A percentile compares a stretch with the other conserved stretches of the same genome.
Evolutionary conservation across 2,113 vertebrate genomes (phyloP).

Genomic region (Pongo pygmaeus): DNA sequence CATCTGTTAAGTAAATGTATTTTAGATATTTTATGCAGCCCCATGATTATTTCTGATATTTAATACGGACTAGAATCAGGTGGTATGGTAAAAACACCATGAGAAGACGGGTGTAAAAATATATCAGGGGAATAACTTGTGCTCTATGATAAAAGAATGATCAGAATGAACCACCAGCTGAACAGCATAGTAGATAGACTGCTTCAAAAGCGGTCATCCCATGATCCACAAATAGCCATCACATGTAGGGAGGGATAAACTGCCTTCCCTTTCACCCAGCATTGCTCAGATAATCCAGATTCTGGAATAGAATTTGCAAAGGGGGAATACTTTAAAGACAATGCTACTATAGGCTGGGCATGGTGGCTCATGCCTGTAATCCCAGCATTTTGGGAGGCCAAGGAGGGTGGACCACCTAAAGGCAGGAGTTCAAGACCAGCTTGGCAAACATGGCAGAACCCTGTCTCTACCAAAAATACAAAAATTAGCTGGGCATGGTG

Average conservation of each 20-base stretch:
- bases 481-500: too few relatives aligned
- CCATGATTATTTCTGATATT: neutral
- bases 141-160: slow-evolving; percentile 36
- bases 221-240: slow-evolving; percentile 41
- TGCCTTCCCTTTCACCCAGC: neutral
- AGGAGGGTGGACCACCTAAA: too few relatives aligned
- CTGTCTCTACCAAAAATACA: too few relatives aligned
- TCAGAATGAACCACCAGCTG: slow-evolving; percentile 41
- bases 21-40: neutral
- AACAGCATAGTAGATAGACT: neutral
- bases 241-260: neutral
- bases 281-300: neutral
- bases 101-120: slow-evolving; percentile 20
- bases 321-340: neutral
- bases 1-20: neutral
- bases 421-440: too few relatives aligned
- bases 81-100: neutral
- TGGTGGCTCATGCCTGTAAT: too few relatives aligned
- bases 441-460: too few relatives aligned
- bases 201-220: neutral
- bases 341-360: neutral
- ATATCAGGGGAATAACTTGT: slow-evolving; percentile 32
- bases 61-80: slow-evolving; percentile 16
- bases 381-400: too few relatives aligned
- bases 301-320: neutral